Percentiles rank a stretch among this genome's conserved stretches.
Evolutionary conservation across 2,888 invertebrate genomes (phyloP).

Genomic region (Sabatieria punctata): DNA sequence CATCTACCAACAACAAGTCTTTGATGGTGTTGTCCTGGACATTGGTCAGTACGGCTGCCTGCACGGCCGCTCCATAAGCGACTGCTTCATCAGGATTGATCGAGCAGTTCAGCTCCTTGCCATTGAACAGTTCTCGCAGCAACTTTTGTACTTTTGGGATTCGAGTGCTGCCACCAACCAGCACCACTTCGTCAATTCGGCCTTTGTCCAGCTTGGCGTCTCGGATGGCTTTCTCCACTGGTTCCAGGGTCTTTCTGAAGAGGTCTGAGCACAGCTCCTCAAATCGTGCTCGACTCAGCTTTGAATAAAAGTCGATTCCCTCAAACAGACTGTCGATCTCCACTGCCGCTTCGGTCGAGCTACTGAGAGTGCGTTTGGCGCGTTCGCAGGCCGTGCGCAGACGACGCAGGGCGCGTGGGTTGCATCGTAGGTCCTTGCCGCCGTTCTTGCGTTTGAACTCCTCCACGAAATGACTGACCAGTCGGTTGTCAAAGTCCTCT

Average conservation of each 20-base stretch:
- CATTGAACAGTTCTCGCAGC: conserved; percentile 66
- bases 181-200: conserved; percentile 51
- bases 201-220: conserved; percentile 92
- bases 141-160: conserved; percentile 94
- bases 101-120: conserved; percentile 80
- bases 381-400: conserved; percentile 70
- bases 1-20: conserved; percentile 75
- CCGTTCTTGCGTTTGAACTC: conserved; percentile 46
- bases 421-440: conserved; percentile 67
- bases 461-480: conserved; percentile 36
- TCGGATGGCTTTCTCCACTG: conserved; percentile 81
- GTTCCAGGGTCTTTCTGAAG: conserved; percentile 86
- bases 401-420: conserved; percentile 75
- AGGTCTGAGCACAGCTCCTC: conserved; percentile 88
- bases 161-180: conserved; percentile 77
- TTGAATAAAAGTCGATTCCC: conserved; percentile 84
- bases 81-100: conserved; percentile 96
- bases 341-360: conserved; percentile 41
- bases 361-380: conserved; percentile 44
- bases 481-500: conserved; percentile 43
- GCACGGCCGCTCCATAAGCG: conserved; percentile 83
- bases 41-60: conserved; percentile 80
- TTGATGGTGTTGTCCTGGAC: conserved; percentile 49
- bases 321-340: conserved; percentile 85
- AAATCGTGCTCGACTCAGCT: conserved; percentile 78